Evolutionary conservation across 53 echinoderm and acorn worm genomes (phyloP).

Genomic region (Henricia sp.): DNA sequence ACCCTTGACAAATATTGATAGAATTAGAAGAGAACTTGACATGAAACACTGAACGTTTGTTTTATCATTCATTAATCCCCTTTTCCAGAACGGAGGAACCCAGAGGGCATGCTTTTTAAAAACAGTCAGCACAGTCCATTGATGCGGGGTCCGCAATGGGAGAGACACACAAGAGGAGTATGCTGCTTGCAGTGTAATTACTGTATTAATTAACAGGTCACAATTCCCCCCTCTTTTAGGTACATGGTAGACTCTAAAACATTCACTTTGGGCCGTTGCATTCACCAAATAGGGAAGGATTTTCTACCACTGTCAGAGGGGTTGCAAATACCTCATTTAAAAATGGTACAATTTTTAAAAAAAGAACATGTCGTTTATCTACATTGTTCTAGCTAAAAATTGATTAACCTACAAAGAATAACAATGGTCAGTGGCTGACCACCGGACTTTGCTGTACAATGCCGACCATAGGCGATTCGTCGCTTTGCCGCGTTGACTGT

Average conservation of each 20-base stretch:
- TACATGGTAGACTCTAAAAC: neutral
- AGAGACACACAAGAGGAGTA: no score
- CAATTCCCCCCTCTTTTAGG: neutral
- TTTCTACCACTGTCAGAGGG: neutral
- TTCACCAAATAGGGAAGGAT: conserved; percentile 2
- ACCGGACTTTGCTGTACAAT: conserved; percentile 99
- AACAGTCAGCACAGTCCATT: neutral
- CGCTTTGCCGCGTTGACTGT: conserved; percentile 66
- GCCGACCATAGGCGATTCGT: conserved; percentile 98
- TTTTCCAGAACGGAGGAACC: neutral
- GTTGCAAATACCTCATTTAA: neutral
- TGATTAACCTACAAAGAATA: conserved; percentile 40
- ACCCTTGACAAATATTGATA: no score
- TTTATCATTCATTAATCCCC: neutral
- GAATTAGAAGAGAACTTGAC: no score
- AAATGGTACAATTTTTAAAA: conserved; percentile 40
- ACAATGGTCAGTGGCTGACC: conserved; percentile 90
- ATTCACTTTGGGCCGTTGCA: conserved; percentile 10
- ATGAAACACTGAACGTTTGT: neutral
- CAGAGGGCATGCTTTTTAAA: neutral
- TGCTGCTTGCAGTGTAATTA: no score
- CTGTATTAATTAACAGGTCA: no score
- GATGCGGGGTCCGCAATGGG: no score
- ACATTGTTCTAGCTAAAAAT: conserved; percentile 57
- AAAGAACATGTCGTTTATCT: conserved; percentile 41